Evolutionary conservation across 2,888 invertebrate genomes (phyloP).

Genomic region (Leptogaster cylindrica): DNA sequence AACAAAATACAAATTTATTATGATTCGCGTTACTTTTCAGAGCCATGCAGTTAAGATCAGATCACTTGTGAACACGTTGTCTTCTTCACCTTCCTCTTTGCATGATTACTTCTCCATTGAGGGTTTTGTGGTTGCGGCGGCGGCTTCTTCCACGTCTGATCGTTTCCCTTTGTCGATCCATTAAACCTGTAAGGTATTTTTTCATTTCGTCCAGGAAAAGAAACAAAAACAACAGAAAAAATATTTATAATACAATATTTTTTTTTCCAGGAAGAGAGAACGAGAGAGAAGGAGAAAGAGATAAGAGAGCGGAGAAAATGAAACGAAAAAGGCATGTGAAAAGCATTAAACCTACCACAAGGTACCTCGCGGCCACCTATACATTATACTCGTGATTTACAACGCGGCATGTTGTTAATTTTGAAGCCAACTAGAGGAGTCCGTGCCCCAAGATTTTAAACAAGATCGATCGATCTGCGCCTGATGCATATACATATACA

Average conservation of each 20-base stretch:
- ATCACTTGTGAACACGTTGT: conserved; percentile 42
- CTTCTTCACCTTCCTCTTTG: conserved; percentile 40
- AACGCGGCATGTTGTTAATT: conserved; percentile 42
- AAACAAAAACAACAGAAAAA: neutral
- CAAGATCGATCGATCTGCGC: conserved; percentile 39
- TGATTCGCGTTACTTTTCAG: conserved; percentile 35
- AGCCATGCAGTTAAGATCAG: conserved; percentile 21
- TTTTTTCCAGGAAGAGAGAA: no score
- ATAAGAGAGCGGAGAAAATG: neutral
- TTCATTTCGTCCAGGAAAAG: neutral
- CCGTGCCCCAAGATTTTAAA: conserved; percentile 21
- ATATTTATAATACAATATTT: no score
- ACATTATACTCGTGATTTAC: conserved; percentile 41
- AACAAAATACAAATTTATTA: conserved; percentile 41
- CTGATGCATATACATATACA: neutral
- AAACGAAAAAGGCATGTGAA: conserved; percentile 4
- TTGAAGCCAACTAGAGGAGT: conserved; percentile 34
- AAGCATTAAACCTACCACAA: conserved; percentile 37
- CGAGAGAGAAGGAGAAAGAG: neutral
- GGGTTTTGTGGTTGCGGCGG: conserved; percentile 21
- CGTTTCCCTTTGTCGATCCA: conserved; percentile 36
- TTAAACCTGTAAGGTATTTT: conserved; percentile 32
- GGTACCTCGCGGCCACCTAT: conserved; percentile 39
- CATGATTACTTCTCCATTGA: conserved; percentile 32
- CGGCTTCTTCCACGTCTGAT: conserved; percentile 41